These are phyloP conservation scores for Lacanobia oleracea DNA, from an alignment of 2,888 invertebrate species.

Conservation along the genomic window DNA sequence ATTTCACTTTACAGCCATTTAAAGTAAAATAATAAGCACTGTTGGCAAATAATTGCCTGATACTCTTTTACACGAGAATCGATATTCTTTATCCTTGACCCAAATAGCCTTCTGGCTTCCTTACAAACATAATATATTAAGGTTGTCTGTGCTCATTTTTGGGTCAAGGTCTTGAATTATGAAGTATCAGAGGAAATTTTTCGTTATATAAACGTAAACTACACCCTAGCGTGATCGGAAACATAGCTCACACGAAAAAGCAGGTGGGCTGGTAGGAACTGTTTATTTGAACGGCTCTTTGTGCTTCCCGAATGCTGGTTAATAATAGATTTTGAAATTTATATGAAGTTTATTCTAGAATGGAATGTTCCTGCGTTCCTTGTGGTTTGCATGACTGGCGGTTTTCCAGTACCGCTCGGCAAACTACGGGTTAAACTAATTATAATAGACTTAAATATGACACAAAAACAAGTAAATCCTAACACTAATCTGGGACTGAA, in stretches of 20 bases:
- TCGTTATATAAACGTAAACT: slow-evolving; percentile 25
- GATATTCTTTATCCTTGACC: slow-evolving; percentile 57
- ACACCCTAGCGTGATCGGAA: slow-evolving; percentile 29
- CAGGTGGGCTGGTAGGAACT: neutral
- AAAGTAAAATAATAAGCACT: slow-evolving; percentile 18
- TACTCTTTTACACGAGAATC: slow-evolving; percentile 40
- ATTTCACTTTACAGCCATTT: slow-evolving; percentile 13
- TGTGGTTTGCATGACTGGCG: neutral
- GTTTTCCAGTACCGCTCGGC: neutral
- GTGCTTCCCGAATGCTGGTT: slow-evolving; percentile 33
- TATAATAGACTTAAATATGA: neutral
- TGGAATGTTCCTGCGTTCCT: slow-evolving; percentile 25
- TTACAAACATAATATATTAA: slow-evolving; percentile 39
- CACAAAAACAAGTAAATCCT: neutral
- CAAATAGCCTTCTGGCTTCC: slow-evolving; percentile 46
- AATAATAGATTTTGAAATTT: slow-evolving; percentile 43
- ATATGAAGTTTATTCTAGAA: slow-evolving; percentile 24
- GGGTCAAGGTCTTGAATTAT: slow-evolving; percentile 55
- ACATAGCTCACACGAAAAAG: slow-evolving; percentile 10
- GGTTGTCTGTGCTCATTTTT: slow-evolving; percentile 36
- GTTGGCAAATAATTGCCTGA: slow-evolving; percentile 25
- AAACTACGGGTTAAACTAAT: neutral
- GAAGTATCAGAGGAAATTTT: slow-evolving; percentile 32
- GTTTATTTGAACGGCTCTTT: slow-evolving; percentile 40
- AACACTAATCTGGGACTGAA: neutral